Base-by-base conservation (phyloP, 2,797 vertebrate species). In the Hybognathus amarus region DNA sequence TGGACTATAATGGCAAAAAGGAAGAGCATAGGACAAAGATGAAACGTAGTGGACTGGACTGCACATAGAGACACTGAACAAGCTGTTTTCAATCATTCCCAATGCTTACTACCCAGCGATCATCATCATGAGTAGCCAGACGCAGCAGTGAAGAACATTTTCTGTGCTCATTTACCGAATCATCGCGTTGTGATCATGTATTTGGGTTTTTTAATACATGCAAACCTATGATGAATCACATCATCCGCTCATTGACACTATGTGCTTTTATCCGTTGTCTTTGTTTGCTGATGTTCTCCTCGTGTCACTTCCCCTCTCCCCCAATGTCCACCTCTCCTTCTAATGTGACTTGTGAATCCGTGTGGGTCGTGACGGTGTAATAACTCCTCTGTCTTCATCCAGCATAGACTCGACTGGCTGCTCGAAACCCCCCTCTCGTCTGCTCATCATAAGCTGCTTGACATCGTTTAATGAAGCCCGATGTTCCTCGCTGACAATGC, bases 381-480 rank as follows among this genome's bases (percentile, higher is more conserved):
- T 59, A n/a, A 30, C 45, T 59, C 54, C 45, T 80, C 66, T 24
- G 68, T 81, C 69, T 80, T 47, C 79, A 71, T 71, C 33, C 36
- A 40, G 17, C 24, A 61, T 8, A 50, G 82, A 54, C 56, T 59
- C 47, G 50, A 64, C 63, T 79, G 69, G 42, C 71, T 61, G 42
- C 24, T n/a, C 24, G 11, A 87, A 13, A n/a, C 11, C 11, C 79
- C 24, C 20, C 66, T 6, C 54, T 47, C 11, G 12, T 38, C 73
- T 18, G 12, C 50, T 50, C 52, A 30, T 64, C 74, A 30, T 67
- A 20, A 64, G 83, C 73, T 77, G 82, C 83, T 85, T 40, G 84
- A 80, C 84, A 79, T 59, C 36, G 52, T 87, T 82, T 68, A 61
- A 77, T 80, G 45, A 79, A 84, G 17, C 10, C 69, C 45, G 36